Base-by-base conservation (phyloP, 2,888 invertebrate genomes). In the Eilema sororculum region DNA sequence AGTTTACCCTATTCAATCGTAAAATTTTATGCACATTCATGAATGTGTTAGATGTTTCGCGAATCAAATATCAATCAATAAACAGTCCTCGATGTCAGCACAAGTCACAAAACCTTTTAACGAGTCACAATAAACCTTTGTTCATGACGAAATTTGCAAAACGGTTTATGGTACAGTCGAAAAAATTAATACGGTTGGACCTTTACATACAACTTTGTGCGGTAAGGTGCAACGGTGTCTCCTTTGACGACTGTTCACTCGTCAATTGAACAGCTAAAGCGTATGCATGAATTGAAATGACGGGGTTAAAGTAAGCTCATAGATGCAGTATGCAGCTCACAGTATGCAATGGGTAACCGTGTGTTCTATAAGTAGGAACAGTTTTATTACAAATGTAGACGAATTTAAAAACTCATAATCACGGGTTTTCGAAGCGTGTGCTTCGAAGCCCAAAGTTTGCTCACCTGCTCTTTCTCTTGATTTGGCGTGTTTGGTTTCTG, bases 21-120 rank as follows among this genome's bases (percentile, higher is more conserved):
- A 41, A 65, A 61, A n/a, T 65, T 41, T 46, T 56, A 63, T 58
- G 10, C 3, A 28, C 30, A 52, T 37, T 46, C 20, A 28, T 56
- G 52, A 52, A 59, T 59, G 37, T 67, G 68, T 68, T 69, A 69
- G 65, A 71, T 72, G 78, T 71, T 69, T 71, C 78, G 71, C 70
- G 73, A 74, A 78, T 84, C 80, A 77, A 77, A 76, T 80, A 83
- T 83, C 84, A 83, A 86, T 88, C 83, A 85, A 84, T 81, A 78
- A 82, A 81, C 72, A 81, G 83, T 81, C 81, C 77, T 79, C 77
- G 68, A 79, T 80, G 84, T 86, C 86, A 86, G 86, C 84, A 82
- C 75, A 78, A 76, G 76, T 80, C 81, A 77, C 87, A 85, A 87
- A 87, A 76, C 83, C 83, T 79, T 86, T 82, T 86, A 88, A 86